Evolutionary conservation across 2,888 invertebrate species (phyloP), one percentile per base, ranked within the genome.

Genomic region (Pteria penguin): DNA sequence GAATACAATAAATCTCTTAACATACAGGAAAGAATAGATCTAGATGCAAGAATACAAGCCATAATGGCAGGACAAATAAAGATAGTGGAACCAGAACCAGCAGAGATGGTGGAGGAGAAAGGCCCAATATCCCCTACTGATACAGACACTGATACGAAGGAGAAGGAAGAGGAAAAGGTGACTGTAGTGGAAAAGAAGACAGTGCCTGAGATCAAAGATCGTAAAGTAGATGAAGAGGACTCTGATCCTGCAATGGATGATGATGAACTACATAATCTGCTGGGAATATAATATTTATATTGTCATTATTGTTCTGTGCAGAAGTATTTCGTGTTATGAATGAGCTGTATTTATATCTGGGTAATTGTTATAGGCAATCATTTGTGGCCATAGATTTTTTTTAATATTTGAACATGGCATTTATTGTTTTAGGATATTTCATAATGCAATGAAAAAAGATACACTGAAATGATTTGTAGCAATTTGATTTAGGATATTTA

Each of bases 21-120:
- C 60, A 79, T 79, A 3, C 77, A 87, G 86, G 89, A 90, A 71
- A 84, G 89, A 27, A 79, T 88, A 62, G 90, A 90, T 63, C 80
- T 91, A n/a, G 90, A 91, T 82, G 91, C 89, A 0, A 78, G 91
- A 61, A 91, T 91, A 57, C 88, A 89, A 5, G 88, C 88, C 70
- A 89, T 91, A 63, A 91, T 91, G 57, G 83, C 87, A 60, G 87
- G 87, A 14, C 82, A 83, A 55, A 36, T 36, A 22, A 65, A 33
- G n/a, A 65, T 33, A 22, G 26, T 65, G 11, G 58, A 73, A 24
- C 58, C 75, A 4, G 73, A 72, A 33, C 54, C 68, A 26, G 58
- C 62, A 24, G 67, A 66, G 33, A 26, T 32, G n/a, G 69, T 45
- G 2, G 77, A 68, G 32, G 58, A 72, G 29, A 58, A 66, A 14